phyloP scores from a whole-genome alignment of 2,888 invertebrate species.

The Gibbula magus region DNA sequence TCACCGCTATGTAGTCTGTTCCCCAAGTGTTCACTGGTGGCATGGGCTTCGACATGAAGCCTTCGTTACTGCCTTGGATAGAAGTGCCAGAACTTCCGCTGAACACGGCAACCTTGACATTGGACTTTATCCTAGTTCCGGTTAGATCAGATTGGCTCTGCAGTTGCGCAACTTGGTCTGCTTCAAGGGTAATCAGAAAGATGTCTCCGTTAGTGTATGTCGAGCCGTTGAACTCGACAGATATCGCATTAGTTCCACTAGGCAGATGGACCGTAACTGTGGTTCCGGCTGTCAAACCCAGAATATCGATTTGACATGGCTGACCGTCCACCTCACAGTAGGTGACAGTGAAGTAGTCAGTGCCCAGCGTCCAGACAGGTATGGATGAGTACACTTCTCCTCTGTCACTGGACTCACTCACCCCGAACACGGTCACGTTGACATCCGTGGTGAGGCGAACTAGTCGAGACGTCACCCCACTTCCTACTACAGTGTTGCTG shows the following conservation, averaged over 20 bases:
- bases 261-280: not conserved
- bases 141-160: constrained; percentile 42
- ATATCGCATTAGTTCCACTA: not conserved
- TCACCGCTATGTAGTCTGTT: not conserved
- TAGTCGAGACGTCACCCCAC: not conserved
- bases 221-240: not conserved
- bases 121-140: constrained; percentile 39
- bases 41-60: not conserved
- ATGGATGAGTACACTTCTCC: constrained; percentile 44
- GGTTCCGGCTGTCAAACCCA: not conserved
- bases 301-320: constrained; percentile 25
- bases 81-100: constrained; percentile 29
- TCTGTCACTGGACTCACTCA: not conserved
- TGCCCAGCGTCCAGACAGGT: constrained; percentile 36
- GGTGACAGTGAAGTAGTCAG: constrained; percentile 40
- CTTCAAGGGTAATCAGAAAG: constrained; percentile 30
- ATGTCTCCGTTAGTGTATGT: constrained; percentile 1
- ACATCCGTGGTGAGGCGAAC: not conserved
- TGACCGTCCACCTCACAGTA: constrained; percentile 40
- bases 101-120: constrained; percentile 38
- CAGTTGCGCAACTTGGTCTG: constrained; percentile 39
- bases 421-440: not conserved
- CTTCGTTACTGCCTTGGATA: not conserved
- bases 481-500: not conserved
- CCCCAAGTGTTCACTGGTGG: constrained; percentile 14